These are phyloP conservation scores for Temnothorax longispinosus DNA, from an alignment of 1,140 invertebrate genomes.

Conservation along the genomic window DNA sequence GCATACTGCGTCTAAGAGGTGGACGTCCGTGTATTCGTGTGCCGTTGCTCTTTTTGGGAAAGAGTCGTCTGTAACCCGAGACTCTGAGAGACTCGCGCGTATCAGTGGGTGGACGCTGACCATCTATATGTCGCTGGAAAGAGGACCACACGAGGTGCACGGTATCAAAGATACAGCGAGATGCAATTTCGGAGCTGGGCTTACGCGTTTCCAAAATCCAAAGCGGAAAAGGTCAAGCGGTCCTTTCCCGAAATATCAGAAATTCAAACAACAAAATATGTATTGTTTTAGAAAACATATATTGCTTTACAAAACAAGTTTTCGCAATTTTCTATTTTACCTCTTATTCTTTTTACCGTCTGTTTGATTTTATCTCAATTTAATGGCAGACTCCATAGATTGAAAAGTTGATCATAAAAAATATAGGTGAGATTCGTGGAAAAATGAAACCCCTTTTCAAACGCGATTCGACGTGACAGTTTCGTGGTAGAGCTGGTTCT, in stretches of 20 bases:
- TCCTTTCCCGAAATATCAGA: too few species aligned
- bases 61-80: conserved; percentile 62
- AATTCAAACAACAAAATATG: neutral
- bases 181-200: neutral
- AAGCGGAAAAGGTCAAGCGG: neutral
- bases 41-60: conserved; percentile 31
- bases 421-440: conserved; percentile 4
- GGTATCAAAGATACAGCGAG: neutral
- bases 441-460: conserved; percentile 15
- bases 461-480: conserved; percentile 4
- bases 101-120: conserved; percentile 44
- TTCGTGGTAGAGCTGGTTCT: conserved; percentile 4
- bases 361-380: neutral
- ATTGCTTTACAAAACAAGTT: neutral
- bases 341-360: neutral
- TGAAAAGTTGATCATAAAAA: conserved; percentile 1
- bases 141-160: conserved; percentile 4
- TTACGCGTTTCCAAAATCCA: neutral
- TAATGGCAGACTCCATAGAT: neutral
- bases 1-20: conserved; percentile 66
- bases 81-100: neutral
- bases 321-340: neutral
- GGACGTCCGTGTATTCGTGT: conserved; percentile 14
- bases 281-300: neutral
- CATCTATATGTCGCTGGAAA: neutral